Percentiles rank a stretch among this genome's conserved stretches.
Conservation (phyloP, 2,797 vertebrate species). For the Thalassophryne amazonica region DNA sequence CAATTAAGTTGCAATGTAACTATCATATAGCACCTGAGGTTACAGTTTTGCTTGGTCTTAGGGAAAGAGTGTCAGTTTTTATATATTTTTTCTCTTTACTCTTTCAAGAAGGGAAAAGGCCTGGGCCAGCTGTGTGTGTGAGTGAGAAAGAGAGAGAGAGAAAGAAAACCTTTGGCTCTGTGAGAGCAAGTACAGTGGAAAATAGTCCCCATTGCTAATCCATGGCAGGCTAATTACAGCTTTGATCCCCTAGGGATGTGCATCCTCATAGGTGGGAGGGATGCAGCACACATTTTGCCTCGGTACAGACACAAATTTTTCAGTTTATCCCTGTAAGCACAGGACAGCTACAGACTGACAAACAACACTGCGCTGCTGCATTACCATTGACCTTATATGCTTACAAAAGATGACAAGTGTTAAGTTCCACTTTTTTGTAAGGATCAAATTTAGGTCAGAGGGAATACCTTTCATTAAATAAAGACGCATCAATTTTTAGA, state of each 20-base stretch:
- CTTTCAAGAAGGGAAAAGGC: conserved; percentile 11
- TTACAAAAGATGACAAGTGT: no score
- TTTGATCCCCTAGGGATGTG: conserved; percentile 64
- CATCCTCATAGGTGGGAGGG: conserved; percentile 46
- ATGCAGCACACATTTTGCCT: conserved; percentile 22
- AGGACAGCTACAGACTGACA: conserved; percentile 3
- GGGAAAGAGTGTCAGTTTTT: neutral
- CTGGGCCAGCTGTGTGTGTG: conserved; percentile 29
- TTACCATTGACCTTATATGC: no score
- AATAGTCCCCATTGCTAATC: conserved; percentile 71
- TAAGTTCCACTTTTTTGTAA: no score
- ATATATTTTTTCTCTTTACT: neutral
- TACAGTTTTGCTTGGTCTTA: neutral
- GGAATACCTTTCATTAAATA: no score
- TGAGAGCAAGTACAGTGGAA: conserved; percentile 61
- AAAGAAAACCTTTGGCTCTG: conserved; percentile 41
- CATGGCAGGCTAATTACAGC: conserved; percentile 76
- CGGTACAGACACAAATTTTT: conserved; percentile 16
- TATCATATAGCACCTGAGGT: neutral
- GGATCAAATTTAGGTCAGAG: no score
- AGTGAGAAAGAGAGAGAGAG: no score
- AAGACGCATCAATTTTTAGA: no score
- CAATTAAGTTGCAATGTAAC: no score
- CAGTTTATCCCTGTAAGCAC: conserved; percentile 12
- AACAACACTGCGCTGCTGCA: no score